A percentile compares a stretch with the other conserved stretches of the same genome.
These are phyloP conservation scores for Apeira syringaria DNA, from an alignment of 2,888 invertebrate genomes.

Conservation along the genomic window DNA sequence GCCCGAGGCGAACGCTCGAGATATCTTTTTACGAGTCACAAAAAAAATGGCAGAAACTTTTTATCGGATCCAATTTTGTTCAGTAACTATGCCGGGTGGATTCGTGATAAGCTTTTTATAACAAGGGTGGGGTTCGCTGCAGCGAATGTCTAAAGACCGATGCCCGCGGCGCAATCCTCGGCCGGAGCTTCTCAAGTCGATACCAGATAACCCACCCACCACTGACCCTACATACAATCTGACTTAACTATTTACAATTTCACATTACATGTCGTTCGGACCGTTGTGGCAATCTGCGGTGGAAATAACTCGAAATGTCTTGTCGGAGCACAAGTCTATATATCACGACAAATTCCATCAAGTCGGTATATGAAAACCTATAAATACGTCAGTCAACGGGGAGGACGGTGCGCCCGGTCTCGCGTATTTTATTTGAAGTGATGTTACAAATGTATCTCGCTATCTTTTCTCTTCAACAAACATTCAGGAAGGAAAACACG, in stretches of 20 bases:
- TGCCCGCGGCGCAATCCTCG: conserved; percentile 6
- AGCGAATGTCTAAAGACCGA: conserved; percentile 13
- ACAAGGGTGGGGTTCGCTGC: conserved; percentile 46
- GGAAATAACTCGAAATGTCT: conserved; percentile 32
- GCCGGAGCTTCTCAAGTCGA: conserved; percentile 26
- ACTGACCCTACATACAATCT: conserved; percentile 18
- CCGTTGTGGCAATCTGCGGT: conserved; percentile 33
- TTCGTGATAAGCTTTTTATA: conserved; percentile 66
- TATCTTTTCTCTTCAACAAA: conserved; percentile 17
- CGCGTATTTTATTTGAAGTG: conserved; percentile 35
- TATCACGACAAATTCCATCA: conserved; percentile 37
- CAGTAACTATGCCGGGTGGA: conserved; percentile 62
- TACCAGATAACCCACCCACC: conserved; percentile 30
- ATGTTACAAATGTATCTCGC: conserved; percentile 26
- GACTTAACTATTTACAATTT: not conserved
- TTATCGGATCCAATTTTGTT: conserved; percentile 68
- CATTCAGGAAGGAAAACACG: conserved; percentile 18
- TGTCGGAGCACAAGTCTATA: conserved; percentile 25
- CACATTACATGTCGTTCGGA: conserved; percentile 27
- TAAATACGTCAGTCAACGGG: conserved; percentile 42
- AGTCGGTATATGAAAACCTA: conserved; percentile 37
- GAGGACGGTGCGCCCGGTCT: conserved; percentile 28
- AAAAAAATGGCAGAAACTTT: conserved; percentile 60
- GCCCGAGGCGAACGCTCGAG: conserved; percentile 48
- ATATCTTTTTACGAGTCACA: conserved; percentile 62